These are phyloP conservation scores for Oryzias javanicus DNA, from an alignment of 2,113 vertebrate genomes.

Conservation along the genomic window DNA sequence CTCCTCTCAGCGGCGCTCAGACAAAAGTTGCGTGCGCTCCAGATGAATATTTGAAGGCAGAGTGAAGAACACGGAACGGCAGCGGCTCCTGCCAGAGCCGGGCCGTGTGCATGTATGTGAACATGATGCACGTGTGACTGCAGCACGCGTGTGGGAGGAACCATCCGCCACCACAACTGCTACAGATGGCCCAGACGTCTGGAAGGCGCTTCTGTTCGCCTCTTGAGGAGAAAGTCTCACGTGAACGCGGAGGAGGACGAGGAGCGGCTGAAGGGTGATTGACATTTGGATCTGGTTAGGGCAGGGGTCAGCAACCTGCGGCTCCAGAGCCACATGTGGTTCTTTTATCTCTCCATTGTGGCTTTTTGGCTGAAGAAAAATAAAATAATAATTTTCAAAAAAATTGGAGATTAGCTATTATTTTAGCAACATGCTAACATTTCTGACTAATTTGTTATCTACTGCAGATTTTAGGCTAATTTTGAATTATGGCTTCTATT, in stretches of 20 bases:
- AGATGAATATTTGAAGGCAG: constrained; percentile 27
- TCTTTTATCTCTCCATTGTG: too few relatives aligned
- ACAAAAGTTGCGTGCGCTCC: constrained; percentile 10
- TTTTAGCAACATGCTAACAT: too few relatives aligned
- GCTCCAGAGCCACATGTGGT: too few relatives aligned
- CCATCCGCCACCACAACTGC: constrained; percentile 61
- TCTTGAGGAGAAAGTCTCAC: constrained; percentile 17
- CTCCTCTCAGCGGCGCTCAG: constrained; percentile 13
- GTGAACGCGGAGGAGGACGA: background rate
- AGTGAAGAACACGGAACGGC: constrained; percentile 5
- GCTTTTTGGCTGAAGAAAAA: too few relatives aligned
- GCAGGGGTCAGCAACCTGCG: too few relatives aligned
- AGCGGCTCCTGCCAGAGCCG: background rate
- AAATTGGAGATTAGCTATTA: too few relatives aligned
- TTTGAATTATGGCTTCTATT: too few relatives aligned
- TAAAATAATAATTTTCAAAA: too few relatives aligned
- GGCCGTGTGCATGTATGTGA: constrained; percentile 4
- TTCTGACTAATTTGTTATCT: too few relatives aligned
- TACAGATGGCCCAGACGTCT: constrained; percentile 67
- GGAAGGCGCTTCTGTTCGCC: constrained; percentile 21
- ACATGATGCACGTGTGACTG: constrained; percentile 9
- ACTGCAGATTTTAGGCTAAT: too few relatives aligned
- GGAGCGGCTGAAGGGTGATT: background rate
- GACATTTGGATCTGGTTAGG: too few relatives aligned
- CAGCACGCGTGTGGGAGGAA: constrained; percentile 56